phyloP scores from a whole-genome alignment of 2,113 vertebrate genomes.

The Probosciger aterrimus region DNA sequence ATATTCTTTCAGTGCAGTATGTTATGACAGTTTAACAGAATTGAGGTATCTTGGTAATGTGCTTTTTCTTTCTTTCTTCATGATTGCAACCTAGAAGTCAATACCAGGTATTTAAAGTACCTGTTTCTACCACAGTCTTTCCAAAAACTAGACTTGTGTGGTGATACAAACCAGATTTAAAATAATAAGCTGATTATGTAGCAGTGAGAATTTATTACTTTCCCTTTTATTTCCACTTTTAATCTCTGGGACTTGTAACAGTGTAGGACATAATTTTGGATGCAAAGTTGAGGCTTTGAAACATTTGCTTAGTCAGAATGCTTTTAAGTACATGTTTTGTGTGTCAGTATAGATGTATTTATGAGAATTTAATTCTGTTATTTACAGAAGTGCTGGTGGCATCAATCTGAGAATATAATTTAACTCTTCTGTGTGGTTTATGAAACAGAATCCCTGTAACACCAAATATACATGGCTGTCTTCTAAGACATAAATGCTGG shows the following conservation, averaged over 20 bases:
- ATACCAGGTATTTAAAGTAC: background rate
- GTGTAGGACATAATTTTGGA: background rate
- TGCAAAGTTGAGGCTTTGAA: background rate
- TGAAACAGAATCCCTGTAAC: background rate
- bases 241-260: background rate
- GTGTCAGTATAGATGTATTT: background rate
- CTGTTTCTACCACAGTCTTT: background rate
- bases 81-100: background rate
- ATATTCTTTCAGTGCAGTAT: background rate
- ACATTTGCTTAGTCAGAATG: background rate
- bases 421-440: background rate
- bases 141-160: background rate
- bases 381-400: background rate
- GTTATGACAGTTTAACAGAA: background rate
- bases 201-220: background rate
- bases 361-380: background rate
- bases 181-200: background rate
- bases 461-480: background rate
- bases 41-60: background rate
- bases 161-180: background rate
- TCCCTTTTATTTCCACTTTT: background rate
- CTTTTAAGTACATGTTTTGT: background rate
- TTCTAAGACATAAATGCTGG: background rate
- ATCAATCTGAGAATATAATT: background rate
- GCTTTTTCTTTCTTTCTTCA: background rate